Evolutionary conservation across 2,113 vertebrate genomes (phyloP).

Genomic region (Epinephelus cyanopodus): DNA sequence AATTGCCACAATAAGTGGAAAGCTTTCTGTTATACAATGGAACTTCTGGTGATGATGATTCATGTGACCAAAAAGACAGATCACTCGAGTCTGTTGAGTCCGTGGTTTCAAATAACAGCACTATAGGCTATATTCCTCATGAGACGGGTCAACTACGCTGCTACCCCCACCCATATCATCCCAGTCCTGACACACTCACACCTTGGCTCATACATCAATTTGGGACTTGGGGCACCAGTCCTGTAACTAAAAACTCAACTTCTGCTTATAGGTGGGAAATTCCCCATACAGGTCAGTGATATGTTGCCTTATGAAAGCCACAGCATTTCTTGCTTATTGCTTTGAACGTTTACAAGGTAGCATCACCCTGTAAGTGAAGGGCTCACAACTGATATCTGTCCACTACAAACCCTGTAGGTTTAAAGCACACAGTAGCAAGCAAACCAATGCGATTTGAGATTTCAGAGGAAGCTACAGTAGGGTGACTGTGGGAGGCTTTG

Average conservation of each 20-base stretch:
- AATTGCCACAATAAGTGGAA: constrained; percentile 61
- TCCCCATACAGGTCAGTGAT: constrained; percentile 63
- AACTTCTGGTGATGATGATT: constrained; percentile 66
- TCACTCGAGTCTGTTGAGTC: constrained; percentile 66
- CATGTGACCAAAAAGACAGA: constrained; percentile 76
- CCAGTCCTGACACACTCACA: constrained; percentile 70
- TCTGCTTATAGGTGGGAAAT: constrained; percentile 65
- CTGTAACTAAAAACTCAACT: constrained; percentile 83
- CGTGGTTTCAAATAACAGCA: constrained; percentile 77
- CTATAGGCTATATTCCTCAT: constrained; percentile 73
- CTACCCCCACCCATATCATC: constrained; percentile 75
- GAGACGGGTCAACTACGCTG: constrained; percentile 72
- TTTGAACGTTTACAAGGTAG: constrained; percentile 34
- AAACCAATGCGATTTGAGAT: constrained; percentile 61
- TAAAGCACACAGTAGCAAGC: constrained; percentile 38
- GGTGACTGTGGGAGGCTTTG: constrained; percentile 55
- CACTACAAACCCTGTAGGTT: not conserved
- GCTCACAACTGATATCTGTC: constrained; percentile 25
- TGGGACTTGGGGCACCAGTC: constrained; percentile 71
- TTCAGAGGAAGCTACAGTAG: constrained; percentile 61
- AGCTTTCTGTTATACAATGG: constrained; percentile 63
- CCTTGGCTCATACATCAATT: constrained; percentile 77
- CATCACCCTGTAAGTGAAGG: not conserved
- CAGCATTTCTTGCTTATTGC: constrained; percentile 34
- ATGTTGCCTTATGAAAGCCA: constrained; percentile 47